Percentiles rank a stretch among this genome's conserved stretches.
phyloP scores from a whole-genome alignment of 2,888 invertebrate species.

The Silvanus unidentatus region DNA sequence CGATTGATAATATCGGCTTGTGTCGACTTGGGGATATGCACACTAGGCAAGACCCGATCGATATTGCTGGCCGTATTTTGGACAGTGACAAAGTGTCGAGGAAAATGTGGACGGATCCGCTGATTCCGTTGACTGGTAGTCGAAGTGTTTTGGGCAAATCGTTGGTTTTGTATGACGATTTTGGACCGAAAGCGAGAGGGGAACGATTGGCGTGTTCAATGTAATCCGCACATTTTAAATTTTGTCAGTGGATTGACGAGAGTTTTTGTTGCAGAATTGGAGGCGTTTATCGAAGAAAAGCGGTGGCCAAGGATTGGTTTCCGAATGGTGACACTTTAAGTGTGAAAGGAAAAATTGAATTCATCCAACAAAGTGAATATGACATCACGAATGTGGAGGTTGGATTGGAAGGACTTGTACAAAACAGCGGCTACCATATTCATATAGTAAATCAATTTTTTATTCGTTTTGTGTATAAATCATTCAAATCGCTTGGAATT shows the following conservation, averaged over 20 bases:
- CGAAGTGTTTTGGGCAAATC: conserved; percentile 73
- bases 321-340: conserved; percentile 65
- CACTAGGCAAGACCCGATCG: conserved; percentile 61
- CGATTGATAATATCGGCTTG: conserved; percentile 51
- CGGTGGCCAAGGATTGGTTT: conserved; percentile 83
- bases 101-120: conserved; percentile 71
- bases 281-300: conserved; percentile 71
- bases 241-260: not conserved
- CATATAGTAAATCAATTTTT: conserved; percentile 80
- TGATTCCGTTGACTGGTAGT: conserved; percentile 69
- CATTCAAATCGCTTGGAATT: conserved; percentile 20
- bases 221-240: conserved; percentile 49
- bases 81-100: conserved; percentile 63
- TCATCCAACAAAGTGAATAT: conserved; percentile 80
- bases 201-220: conserved; percentile 83
- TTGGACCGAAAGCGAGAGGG: conserved; percentile 80
- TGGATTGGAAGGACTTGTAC: conserved; percentile 63
- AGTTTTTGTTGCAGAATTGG: conserved; percentile 56
- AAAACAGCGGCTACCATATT: conserved; percentile 70
- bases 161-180: conserved; percentile 80
- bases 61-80: conserved; percentile 68
- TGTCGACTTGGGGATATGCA: conserved; percentile 76
- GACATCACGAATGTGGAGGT: conserved; percentile 76
- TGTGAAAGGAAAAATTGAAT: conserved; percentile 70
- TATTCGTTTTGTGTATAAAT: conserved; percentile 22